Evolutionary conservation across 2,888 invertebrate genomes (phyloP).

Genomic region (Patella pellucida): DNA sequence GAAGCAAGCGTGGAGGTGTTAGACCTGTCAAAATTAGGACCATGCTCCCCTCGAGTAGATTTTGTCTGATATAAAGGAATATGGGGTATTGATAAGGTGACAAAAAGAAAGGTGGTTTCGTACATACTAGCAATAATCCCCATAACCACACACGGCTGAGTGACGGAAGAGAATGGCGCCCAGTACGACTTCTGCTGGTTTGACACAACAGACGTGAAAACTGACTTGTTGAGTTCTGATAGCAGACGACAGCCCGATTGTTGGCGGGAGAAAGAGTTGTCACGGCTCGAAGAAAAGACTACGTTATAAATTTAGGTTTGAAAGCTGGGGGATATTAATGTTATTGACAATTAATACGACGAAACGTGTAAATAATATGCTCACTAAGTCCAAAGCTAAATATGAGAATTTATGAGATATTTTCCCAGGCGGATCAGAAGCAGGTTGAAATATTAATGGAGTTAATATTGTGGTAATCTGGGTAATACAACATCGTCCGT

Average conservation of each 20-base stretch:
- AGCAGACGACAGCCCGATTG: slow-evolving; percentile 3
- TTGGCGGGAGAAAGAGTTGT: not conserved
- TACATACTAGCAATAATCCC: not conserved
- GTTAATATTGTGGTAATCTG: too few relatives aligned
- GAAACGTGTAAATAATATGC: slow-evolving; percentile 7
- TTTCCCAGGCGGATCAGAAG: not conserved
- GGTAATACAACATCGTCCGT: too few relatives aligned
- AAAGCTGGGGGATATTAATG: not conserved
- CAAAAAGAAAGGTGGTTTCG: slow-evolving; percentile 5
- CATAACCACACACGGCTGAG: not conserved
- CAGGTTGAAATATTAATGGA: too few relatives aligned
- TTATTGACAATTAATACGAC: not conserved
- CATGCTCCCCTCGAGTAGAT: not conserved
- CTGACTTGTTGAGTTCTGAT: slow-evolving; percentile 8
- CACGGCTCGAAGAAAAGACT: not conserved
- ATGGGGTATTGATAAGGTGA: slow-evolving; percentile 1
- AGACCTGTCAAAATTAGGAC: not conserved
- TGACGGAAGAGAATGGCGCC: not conserved
- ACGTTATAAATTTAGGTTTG: slow-evolving; percentile 1
- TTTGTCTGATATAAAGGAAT: not conserved
- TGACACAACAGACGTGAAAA: slow-evolving; percentile 12
- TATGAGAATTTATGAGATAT: not conserved
- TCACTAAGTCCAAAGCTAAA: not conserved
- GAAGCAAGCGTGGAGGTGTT: not conserved
- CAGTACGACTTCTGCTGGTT: not conserved